Percentiles rank a stretch among this genome's conserved stretches.
Evolutionary conservation across 2,797 vertebrate genomes (phyloP).

Genomic region (Dermochelys coriacea): DNA sequence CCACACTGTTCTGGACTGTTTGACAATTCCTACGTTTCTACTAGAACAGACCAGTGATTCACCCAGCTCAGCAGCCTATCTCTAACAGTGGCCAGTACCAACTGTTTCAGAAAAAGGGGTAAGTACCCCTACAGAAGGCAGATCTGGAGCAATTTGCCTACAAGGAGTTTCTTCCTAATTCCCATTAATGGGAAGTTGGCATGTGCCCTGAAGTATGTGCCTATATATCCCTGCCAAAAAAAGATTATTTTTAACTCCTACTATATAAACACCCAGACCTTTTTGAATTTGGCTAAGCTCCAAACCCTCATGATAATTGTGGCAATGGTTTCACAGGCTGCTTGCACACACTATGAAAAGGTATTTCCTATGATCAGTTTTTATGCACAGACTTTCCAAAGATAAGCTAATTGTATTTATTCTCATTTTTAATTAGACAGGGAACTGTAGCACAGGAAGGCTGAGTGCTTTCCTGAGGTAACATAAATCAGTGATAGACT

Average conservation of each 20-base stretch:
- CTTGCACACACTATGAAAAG: not conserved
- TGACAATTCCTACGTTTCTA: not conserved
- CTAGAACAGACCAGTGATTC: not conserved
- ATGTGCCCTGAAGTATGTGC: not conserved
- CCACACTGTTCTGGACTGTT: no score
- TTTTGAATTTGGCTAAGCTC: not conserved
- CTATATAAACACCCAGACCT: not conserved
- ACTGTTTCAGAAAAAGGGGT: not conserved
- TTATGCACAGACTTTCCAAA: not conserved
- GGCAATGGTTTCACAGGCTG: not conserved
- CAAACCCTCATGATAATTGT: not conserved
- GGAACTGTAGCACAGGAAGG: not conserved
- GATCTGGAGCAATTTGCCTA: not conserved
- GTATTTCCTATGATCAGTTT: not conserved
- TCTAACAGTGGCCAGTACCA: not conserved
- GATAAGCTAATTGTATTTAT: not conserved
- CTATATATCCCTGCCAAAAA: not conserved
- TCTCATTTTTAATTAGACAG: not conserved
- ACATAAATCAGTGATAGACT: not conserved
- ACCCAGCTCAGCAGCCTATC: accelerated
- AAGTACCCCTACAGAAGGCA: not conserved
- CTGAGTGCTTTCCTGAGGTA: not conserved
- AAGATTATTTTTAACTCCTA: not conserved
- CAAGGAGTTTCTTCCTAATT: not conserved
- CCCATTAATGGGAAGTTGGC: not conserved